Base-by-base conservation (phyloP, 1,140 invertebrate genomes). In the Xylocopa sonorina region DNA sequence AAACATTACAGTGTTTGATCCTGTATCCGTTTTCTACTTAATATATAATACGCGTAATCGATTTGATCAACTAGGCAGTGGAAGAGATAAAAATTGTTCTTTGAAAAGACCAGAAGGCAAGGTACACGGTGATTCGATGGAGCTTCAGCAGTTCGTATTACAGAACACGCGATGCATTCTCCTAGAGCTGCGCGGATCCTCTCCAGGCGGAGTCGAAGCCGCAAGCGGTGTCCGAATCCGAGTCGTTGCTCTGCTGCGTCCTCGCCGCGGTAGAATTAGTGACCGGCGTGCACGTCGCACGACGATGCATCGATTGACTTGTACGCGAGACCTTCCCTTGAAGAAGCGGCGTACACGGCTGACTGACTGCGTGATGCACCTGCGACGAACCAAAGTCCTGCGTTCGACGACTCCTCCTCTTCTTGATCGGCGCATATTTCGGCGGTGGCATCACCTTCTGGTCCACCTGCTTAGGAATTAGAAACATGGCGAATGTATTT, bases 141-240 rank as follows among this genome's bases (percentile, higher is more conserved):
- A 69, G 75, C 64, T 32, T 77, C 64, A n/a, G 18, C 1, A 7
- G 16, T 46, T 46, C 34, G n/a, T n/a, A 32, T 34, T 12, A 38
- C 18, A 9, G 9, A 21, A 38, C 10, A 46, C 9, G 12, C 48
- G 27, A 24, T 7, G 21, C 9, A 10, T 24, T 62, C 14, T 18
- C 1, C n/a, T 87, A 92, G 27, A 92, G 76, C 72, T 92, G 90
- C 0, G 89, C 91, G 3, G 91, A 91, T 53, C 90, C 92, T 58
- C 91, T 88, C 96, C 96, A 97, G 50, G 95, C 94, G 1, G 95
- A 95, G 85, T 96, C 96, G 87, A 97, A 97, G 2, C 96, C 96
- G 87, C 94, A 96, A n/a, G 96, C 96, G n/a, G 95, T 95, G 85
- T 97, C 96, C 0, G 96, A 97, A 88, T 96, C 96, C 2, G 96